phyloP scores from a whole-genome alignment of 2,113 vertebrate species.

The Brienomyrus brachyistius region DNA sequence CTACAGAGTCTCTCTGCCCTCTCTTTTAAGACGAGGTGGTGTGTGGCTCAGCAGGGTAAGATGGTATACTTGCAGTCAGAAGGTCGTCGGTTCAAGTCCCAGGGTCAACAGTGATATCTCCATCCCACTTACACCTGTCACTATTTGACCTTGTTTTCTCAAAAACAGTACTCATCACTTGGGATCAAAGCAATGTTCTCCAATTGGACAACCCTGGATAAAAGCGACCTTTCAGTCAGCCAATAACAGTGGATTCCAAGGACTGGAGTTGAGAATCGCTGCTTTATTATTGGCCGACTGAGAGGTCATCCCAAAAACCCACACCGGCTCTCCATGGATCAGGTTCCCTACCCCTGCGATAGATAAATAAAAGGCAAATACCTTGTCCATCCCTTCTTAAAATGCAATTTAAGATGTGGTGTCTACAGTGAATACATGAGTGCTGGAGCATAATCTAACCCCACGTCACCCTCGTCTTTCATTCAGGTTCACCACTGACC shows the following conservation, averaged over 20 bases:
- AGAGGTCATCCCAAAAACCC: too few species aligned
- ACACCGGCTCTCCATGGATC: too few species aligned
- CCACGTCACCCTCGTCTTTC: not conserved
- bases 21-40: not conserved
- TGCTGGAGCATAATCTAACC: not conserved
- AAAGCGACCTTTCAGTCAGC: not conserved
- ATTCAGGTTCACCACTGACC: not conserved
- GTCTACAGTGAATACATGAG: not conserved
- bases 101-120: not conserved
- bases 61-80: not conserved
- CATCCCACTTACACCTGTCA: not conserved
- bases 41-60: not conserved
- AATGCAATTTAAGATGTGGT: not conserved
- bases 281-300: too few species aligned
- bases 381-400: not conserved
- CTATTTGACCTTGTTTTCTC: not conserved
- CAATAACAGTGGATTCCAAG: too few species aligned
- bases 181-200: not conserved
- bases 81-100: not conserved
- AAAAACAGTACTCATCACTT: not conserved
- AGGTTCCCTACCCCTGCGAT: not conserved
- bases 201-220: not conserved
- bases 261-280: too few species aligned
- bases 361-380: not conserved
- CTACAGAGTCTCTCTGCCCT: not conserved